Base-by-base conservation (phyloP, 2,888 invertebrate genomes). In the Pseudococcus jackbeardsleyi region DNA sequence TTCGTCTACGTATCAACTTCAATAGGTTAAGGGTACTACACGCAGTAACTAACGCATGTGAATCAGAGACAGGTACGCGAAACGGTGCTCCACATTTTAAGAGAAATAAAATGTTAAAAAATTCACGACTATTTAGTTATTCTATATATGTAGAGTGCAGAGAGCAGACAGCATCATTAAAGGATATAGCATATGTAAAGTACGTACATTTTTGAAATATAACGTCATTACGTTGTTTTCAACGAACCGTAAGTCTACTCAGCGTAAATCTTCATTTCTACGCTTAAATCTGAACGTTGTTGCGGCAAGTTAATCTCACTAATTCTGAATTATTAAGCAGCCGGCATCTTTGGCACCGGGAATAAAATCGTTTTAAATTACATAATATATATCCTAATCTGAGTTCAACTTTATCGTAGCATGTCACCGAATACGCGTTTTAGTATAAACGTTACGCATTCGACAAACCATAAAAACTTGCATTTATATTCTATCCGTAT, bases 271-370 rank as follows among this genome's bases (percentile, higher is more conserved):
- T 72, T 72, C 68, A 72, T 72, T 72, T 72, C 68, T 72, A 15
- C 5, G 68, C 68, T 33, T 26, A 72, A 72, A 72, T 72, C 68
- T 79, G 79, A 46, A 42, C 79, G 42, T 79, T 79, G 77, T 15
- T 15, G 59, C 42, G 79, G 79, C 42, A 79, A 79, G 79, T 79
- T 79, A 79, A 79, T 79, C 79, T 42, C 46, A 46, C 79, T 79
- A 79, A 79, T 79, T 79, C 42, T 79, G 79, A 79, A 79, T 79
- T 79, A 79, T 79, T 79, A 79, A 79, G 79, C 79, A 79, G 17
- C 42, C 79, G n/a, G 42, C 42, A 79, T 79, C 79, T 79, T 39
- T 42, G 42, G 79, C 79, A 79, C 26, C 33, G 68, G n/a, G 79
- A 79, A 42, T 79, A 79, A 79, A 79, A 79, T 42, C 79, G 79